These are phyloP conservation scores for Coecobrya sp. DNA, from an alignment of 2,888 invertebrate genomes.

Conservation along the genomic window DNA sequence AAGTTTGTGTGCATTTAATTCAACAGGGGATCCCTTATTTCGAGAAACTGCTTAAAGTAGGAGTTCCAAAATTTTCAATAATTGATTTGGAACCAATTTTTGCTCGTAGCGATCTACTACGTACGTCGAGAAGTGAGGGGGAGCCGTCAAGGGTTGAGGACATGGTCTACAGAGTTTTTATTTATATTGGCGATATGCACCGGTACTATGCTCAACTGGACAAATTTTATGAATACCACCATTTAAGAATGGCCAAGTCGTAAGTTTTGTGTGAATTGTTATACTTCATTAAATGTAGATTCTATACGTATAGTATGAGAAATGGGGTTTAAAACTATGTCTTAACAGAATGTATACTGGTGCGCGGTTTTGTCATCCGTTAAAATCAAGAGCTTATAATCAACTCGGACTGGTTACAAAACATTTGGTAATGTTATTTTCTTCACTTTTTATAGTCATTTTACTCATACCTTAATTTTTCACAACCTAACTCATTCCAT, in stretches of 20 bases:
- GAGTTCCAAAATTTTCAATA: not conserved
- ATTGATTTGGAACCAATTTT: not conserved
- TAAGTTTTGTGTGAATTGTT: slow-evolving; percentile 88
- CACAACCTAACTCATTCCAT: too few species aligned
- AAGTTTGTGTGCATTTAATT: not conserved
- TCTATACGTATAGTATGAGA: not conserved
- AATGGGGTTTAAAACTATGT: not conserved
- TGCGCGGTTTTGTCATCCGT: slow-evolving; percentile 97
- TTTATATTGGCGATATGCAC: slow-evolving; percentile 97
- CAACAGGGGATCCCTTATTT: slow-evolving; percentile 61
- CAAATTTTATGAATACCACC: not conserved
- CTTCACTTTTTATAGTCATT: too few species aligned
- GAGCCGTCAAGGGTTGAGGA: slow-evolving; percentile 37
- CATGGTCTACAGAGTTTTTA: slow-evolving; percentile 90
- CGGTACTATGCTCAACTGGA: slow-evolving; percentile 90
- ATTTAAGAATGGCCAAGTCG: slow-evolving; percentile 90
- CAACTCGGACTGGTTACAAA: slow-evolving; percentile 96
- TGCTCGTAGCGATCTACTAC: slow-evolving; percentile 3
- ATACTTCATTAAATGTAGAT: not conserved
- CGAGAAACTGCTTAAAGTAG: not conserved
- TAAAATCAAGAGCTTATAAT: slow-evolving; percentile 98
- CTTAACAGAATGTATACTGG: slow-evolving; percentile 94
- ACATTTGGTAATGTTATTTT: too few species aligned
- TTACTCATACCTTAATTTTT: too few species aligned
- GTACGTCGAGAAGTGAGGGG: not conserved